A percentile compares a stretch with the other conserved stretches of the same genome.
Evolutionary conservation across 2,113 vertebrate genomes (phyloP).

Genomic region (Lophotis ruficrista): DNA sequence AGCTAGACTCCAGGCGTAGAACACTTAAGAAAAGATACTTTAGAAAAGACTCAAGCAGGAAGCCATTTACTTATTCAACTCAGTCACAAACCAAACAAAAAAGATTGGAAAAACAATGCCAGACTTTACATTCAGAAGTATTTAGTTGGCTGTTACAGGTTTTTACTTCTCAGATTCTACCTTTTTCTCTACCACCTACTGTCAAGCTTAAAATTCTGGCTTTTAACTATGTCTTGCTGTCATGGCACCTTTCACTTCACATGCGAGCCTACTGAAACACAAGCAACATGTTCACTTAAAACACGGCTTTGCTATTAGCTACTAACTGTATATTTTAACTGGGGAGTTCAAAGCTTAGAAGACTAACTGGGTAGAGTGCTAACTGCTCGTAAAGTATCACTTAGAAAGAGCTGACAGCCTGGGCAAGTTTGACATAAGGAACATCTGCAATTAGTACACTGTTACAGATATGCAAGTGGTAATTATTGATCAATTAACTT

Average conservation of each 20-base stretch:
- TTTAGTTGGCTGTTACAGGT: neutral
- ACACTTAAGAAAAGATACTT: neutral
- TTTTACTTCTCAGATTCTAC: neutral
- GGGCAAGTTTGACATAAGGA: neutral
- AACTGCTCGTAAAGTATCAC: neutral
- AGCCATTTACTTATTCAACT: neutral
- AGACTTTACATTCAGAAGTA: neutral
- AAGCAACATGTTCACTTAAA: neutral
- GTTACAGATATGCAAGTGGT: neutral
- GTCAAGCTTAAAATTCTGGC: neutral
- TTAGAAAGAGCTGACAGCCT: neutral
- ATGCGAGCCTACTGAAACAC: neutral
- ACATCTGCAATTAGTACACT: neutral
- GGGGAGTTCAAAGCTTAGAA: neutral
- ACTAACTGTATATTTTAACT: neutral
- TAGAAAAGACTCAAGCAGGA: neutral
- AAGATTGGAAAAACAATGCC: neutral
- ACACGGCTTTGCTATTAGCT: neutral
- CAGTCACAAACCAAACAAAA: neutral
- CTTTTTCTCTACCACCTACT: neutral
- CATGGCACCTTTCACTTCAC: neutral
- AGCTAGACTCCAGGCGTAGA: neutral
- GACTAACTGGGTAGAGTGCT: neutral
- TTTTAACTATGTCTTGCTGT: neutral
- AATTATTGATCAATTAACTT: slow-evolving; percentile 40